These are phyloP conservation scores for Setophaga coronata DNA, from an alignment of 2,113 vertebrate species.

Conservation along the genomic window DNA sequence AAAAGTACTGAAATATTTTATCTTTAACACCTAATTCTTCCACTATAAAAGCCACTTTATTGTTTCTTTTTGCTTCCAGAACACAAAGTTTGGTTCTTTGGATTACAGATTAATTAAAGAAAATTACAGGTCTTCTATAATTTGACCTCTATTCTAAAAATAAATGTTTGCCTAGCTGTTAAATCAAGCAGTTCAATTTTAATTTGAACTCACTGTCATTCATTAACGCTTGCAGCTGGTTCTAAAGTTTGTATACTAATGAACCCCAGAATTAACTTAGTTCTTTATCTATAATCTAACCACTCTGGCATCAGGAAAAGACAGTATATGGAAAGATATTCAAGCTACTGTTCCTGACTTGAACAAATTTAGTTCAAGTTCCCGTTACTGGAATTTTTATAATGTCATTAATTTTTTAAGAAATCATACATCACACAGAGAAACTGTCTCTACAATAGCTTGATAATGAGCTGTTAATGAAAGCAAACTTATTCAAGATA, in stretches of 20 bases:
- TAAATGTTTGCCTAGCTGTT: neutral
- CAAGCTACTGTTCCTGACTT: neutral
- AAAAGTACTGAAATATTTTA: neutral
- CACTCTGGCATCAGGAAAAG: neutral
- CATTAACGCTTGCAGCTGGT: neutral
- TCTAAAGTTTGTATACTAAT: neutral
- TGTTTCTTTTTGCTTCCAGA: neutral
- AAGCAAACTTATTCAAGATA: neutral
- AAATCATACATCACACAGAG: neutral
- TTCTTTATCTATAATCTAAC: neutral
- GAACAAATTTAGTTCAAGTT: neutral
- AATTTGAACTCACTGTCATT: neutral
- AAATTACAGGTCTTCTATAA: neutral
- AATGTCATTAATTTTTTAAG: neutral
- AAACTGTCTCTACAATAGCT: neutral
- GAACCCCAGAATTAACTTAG: neutral
- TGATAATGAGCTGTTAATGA: neutral
- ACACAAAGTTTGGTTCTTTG: neutral
- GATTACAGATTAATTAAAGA: neutral
- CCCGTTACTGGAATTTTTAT: neutral
- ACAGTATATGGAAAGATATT: neutral
- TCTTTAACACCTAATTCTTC: neutral
- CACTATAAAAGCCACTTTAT: neutral
- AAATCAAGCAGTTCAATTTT: neutral
- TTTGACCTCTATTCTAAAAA: neutral